Base-by-base conservation (phyloP, 2,888 invertebrate genomes). In the Polydrusus pterygomalis region DNA sequence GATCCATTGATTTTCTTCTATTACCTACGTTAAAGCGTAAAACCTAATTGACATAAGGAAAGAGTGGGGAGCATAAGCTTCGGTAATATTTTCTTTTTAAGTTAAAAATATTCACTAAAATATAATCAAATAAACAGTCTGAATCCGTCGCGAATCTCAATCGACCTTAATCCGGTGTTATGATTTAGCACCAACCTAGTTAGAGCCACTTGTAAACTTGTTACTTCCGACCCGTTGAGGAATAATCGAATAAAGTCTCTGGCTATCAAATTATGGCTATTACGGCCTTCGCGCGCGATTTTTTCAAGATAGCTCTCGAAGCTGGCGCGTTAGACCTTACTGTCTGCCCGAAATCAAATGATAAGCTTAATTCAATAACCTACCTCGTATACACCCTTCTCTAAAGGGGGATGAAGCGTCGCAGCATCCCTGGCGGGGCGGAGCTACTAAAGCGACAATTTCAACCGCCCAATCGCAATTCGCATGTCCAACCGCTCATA, bases 311-410 rank as follows among this genome's bases (percentile, higher is more conserved):
- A 83, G 81, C 79, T 83, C 83, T 80, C 81, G 82, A 82, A 82
- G 81, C 81, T 81, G 82, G 83, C 86, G 85, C 84, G 85, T 83
- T 84, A 85, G 87, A 86, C 85, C 88, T 88, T 87, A 87, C 88
- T 87, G 87, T 87, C 86, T 86, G 87, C 86, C 86, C 88, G 89
- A 89, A 90, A 90, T 90, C 90, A 89, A 90, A 93, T 93, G 93
- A 93, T 93, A 92, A 92, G 92, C 92, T 91, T 93, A 93, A 93
- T 93, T 93, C 92, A 92, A 93, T 93, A 93, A 93, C 91, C 90
- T 89, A 88, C 84, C 82, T 84, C 81, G 85, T 84, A 71, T 73
- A 73, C 77, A 75, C 78, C 76, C 75, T 74, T 78, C 68, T 73
- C 43, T 62, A 72, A 81, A 81, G 79, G 82, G 85, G 84, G 82